Percentiles rank a stretch among this genome's conserved stretches.
phyloP scores from a whole-genome alignment of 2,797 vertebrate genomes.

The Phoebastria nigripes region DNA sequence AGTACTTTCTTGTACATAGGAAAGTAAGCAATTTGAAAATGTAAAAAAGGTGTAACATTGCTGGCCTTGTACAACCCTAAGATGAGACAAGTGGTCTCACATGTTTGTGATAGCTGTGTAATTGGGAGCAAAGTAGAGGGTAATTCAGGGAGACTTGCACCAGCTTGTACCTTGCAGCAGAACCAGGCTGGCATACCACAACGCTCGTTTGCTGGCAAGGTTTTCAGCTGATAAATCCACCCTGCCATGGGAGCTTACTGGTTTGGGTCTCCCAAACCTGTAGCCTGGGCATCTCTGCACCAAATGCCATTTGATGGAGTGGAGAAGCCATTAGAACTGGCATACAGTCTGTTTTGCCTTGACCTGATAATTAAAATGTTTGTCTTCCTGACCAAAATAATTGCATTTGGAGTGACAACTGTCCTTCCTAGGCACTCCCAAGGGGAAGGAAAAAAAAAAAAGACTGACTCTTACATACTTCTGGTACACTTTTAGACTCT shows the following conservation, averaged over 20 bases:
- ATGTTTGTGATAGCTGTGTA: rapidly evolving
- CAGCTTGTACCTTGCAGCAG: background rate
- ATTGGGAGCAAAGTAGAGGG: background rate
- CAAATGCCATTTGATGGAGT: rapidly evolving
- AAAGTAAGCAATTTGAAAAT: background rate
- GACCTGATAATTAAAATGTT: background rate
- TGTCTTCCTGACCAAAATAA: background rate
- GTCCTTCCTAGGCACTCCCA: background rate
- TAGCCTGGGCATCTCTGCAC: background rate
- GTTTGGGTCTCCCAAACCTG: background rate
- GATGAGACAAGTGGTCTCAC: background rate
- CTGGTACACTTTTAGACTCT: background rate
- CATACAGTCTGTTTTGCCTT: background rate
- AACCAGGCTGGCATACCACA: background rate
- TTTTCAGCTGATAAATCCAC: background rate
- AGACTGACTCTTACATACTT: background rate
- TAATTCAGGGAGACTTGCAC: background rate
- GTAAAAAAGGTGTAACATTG: background rate
- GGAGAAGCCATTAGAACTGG: background rate
- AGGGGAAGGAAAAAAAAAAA: background rate
- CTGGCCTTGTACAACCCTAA: background rate
- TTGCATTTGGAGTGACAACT: background rate
- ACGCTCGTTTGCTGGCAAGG: background rate
- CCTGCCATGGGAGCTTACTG: background rate
- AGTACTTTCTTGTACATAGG: background rate